phyloP scores from a whole-genome alignment of 2,797 vertebrate species.

The Luscinia megarhynchos region DNA sequence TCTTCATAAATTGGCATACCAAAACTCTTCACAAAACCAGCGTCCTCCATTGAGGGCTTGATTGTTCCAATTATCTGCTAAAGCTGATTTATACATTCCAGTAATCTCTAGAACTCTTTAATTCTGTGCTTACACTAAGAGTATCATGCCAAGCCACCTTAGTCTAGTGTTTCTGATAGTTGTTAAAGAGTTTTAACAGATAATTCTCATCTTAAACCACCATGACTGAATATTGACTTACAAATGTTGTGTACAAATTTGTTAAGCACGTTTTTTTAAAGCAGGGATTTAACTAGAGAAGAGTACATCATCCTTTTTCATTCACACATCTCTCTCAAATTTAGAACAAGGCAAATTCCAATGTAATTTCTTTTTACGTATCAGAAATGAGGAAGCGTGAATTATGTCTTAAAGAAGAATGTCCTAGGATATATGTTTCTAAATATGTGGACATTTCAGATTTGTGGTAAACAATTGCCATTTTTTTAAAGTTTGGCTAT shows the following conservation, averaged over 20 bases:
- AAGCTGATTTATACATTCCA: neutral
- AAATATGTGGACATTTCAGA: neutral
- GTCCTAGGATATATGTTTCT: neutral
- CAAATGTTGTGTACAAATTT: neutral
- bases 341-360: neutral
- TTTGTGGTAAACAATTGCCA: neutral
- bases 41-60: neutral
- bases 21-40: neutral
- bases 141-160: neutral
- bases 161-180: neutral
- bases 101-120: neutral
- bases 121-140: slow-evolving; percentile 1
- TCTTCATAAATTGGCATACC: neutral
- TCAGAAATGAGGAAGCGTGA: neutral
- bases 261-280: neutral
- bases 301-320: neutral
- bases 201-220: neutral
- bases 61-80: neutral
- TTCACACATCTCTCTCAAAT: neutral
- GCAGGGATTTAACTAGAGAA: neutral
- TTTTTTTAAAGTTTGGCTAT: neutral
- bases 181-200: neutral
- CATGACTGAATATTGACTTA: neutral
- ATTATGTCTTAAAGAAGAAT: neutral
- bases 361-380: neutral